A percentile compares a stretch with the other conserved stretches of the same genome.
These are phyloP conservation scores for Ibycter americanus DNA, from an alignment of 2,797 vertebrate species.

Conservation along the genomic window DNA sequence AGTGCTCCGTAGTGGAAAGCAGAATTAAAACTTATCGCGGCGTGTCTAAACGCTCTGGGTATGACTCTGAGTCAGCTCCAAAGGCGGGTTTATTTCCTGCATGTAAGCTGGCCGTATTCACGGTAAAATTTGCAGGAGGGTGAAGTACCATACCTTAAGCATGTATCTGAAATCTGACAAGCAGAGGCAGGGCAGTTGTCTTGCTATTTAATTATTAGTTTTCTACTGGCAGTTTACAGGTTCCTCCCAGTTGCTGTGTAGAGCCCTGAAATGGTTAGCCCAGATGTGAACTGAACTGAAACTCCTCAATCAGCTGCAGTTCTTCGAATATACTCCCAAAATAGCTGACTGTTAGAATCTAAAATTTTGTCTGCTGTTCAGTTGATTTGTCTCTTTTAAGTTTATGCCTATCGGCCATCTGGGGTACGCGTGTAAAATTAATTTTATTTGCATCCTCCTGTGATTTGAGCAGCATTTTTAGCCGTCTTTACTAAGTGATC, in stretches of 20 bases:
- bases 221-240: conserved; percentile 23
- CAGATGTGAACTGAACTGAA: conserved; percentile 6
- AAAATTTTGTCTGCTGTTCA: neutral
- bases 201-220: conserved; percentile 57
- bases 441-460: neutral
- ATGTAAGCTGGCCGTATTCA: conserved; percentile 35
- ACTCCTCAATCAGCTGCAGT: neutral
- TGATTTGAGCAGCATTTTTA: neutral
- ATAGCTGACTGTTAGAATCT: neutral
- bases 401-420: neutral
- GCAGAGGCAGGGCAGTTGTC: conserved; percentile 41
- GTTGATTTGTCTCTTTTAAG: neutral
- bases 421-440: neutral
- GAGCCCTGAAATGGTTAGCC: neutral
- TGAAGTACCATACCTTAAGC: conserved; percentile 40
- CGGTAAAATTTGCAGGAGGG: conserved; percentile 35
- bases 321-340: neutral
- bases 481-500: neutral
- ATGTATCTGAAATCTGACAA: conserved; percentile 50
- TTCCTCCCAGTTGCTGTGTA: conserved; percentile 22
- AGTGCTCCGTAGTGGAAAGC: neutral
- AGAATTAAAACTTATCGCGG: conserved; percentile 36
- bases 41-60: neutral
- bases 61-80: conserved; percentile 22
- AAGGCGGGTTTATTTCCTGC: conserved; percentile 46